These are phyloP conservation scores for Acrossocheilus fasciatus DNA, from an alignment of 2,797 vertebrate genomes.

Conservation along the genomic window DNA sequence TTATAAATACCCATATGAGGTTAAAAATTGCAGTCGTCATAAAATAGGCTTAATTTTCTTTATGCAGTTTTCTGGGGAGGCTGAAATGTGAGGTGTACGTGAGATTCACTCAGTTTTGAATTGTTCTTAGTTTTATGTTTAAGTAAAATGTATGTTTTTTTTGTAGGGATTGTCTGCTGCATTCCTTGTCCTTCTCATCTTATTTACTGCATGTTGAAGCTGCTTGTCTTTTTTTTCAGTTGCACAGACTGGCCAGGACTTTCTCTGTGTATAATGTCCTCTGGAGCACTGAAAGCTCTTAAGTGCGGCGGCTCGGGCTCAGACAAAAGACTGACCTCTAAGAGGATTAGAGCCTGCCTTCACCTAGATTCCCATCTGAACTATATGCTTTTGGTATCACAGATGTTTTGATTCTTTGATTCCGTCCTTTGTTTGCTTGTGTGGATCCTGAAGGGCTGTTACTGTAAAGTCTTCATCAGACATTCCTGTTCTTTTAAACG, in stretches of 20 bases:
- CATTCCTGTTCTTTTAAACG: background rate
- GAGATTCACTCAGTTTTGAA: background rate
- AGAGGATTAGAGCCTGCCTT: conserved; percentile 34
- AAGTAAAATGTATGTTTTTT: background rate
- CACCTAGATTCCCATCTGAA: conserved; percentile 57
- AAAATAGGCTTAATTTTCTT: background rate
- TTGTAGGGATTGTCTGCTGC: too few species aligned
- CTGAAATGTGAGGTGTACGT: background rate
- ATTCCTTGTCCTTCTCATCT: background rate
- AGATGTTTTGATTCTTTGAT: conserved; percentile 19
- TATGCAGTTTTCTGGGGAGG: background rate
- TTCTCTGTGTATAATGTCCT: conserved; percentile 40
- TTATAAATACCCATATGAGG: background rate
- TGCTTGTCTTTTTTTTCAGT: background rate
- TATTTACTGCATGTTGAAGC: background rate
- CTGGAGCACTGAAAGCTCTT: conserved; percentile 28
- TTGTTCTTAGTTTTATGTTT: too few species aligned
- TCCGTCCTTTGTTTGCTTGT: background rate
- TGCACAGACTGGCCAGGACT: conserved; percentile 38
- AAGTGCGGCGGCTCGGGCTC: conserved; percentile 57
- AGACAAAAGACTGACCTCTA: conserved; percentile 54
- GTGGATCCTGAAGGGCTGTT: background rate
- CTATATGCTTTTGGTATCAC: conserved; percentile 6
- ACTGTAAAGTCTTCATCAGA: background rate
- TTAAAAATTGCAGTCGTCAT: background rate